Conservation (phyloP, 2,113 vertebrate species). For the Peucedramus taeniatus region DNA sequence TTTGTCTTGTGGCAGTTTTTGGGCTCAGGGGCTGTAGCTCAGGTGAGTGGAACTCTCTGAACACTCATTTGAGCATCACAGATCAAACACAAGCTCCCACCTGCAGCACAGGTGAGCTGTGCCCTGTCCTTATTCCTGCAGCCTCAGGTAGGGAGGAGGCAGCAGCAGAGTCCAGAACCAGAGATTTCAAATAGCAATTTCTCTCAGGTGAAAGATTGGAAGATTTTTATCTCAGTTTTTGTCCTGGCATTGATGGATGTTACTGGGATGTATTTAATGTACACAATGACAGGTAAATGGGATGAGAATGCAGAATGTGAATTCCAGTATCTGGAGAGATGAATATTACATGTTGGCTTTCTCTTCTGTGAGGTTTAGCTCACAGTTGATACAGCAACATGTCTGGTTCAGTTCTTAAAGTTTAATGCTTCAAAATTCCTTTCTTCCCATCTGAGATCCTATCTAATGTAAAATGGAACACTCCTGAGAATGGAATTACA, state of each 20-base stretch:
- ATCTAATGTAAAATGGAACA: neutral
- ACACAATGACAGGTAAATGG: neutral
- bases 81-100: neutral
- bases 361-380: neutral
- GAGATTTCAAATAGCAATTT: neutral
- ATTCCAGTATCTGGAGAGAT: neutral
- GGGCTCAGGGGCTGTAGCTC: neutral
- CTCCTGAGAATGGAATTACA: neutral
- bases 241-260: neutral
- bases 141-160: neutral
- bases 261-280: neutral
- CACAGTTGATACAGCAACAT: neutral
- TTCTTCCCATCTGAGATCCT: neutral
- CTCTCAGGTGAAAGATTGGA: neutral
- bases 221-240: neutral
- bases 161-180: neutral
- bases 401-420: slow-evolving; percentile 27
- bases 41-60: neutral
- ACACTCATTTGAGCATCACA: neutral
- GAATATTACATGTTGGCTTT: neutral
- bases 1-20: neutral
- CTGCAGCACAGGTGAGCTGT: neutral
- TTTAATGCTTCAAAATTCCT: slow-evolving; percentile 43
- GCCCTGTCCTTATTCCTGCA: no score
- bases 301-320: neutral